phyloP scores from a whole-genome alignment of 2,888 invertebrate genomes.

The Aleiodes testaceus region DNA sequence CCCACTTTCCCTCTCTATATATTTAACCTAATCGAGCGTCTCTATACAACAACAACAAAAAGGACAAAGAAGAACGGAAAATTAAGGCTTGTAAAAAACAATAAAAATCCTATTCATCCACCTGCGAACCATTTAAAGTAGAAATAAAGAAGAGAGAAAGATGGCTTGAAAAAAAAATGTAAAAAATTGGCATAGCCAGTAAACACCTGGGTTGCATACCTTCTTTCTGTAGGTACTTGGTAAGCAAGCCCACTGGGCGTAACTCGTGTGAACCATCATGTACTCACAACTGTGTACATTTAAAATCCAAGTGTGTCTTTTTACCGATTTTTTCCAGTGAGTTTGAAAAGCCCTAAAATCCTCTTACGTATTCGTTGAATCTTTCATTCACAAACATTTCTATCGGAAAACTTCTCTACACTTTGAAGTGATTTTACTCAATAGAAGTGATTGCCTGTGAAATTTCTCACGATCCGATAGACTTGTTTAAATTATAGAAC shows the following conservation, averaged over 20 bases:
- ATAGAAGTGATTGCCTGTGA: constrained; percentile 29
- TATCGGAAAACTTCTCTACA: constrained; percentile 2
- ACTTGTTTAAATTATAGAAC: constrained; percentile 29
- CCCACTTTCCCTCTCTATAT: not conserved
- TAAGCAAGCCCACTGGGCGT: constrained; percentile 71
- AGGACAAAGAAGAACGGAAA: not conserved
- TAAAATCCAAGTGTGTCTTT: constrained; percentile 11
- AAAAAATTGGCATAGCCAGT: constrained; percentile 10
- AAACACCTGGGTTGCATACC: constrained; percentile 60
- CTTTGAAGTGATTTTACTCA: constrained; percentile 14
- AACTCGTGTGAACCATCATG: constrained; percentile 70
- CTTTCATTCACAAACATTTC: constrained; percentile 16
- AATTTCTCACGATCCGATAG: constrained; percentile 43
- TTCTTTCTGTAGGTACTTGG: constrained; percentile 72
- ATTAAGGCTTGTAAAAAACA: not conserved
- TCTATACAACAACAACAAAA: not conserved
- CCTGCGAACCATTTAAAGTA: constrained; percentile 14
- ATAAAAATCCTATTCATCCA: constrained; percentile 13
- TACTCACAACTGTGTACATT: constrained; percentile 26
- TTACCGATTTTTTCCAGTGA: not conserved
- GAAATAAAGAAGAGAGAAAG: not conserved
- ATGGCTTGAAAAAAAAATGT: not conserved
- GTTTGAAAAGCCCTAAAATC: constrained; percentile 39
- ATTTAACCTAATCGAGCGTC: not conserved
- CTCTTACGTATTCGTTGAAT: constrained; percentile 43